Base-by-base conservation (phyloP, 2,113 vertebrate species). In the Hippocampus zosterae region DNA sequence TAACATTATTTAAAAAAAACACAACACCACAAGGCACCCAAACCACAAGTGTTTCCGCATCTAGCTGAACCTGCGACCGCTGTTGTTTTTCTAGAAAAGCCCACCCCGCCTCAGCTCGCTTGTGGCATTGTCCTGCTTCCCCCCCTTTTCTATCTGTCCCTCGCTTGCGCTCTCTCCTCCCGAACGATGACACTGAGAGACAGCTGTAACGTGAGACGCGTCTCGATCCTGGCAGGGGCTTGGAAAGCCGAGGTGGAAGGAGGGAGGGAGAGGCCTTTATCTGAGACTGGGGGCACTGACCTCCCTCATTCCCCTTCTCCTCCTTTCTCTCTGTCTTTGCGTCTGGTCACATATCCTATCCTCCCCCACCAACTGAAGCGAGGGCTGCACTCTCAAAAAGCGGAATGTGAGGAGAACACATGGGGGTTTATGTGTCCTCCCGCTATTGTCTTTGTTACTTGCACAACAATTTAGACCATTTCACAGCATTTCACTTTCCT, bases 161-260 rank as follows among this genome's bases (percentile, higher is more conserved):
- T 67, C 75, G 55, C 83, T 77, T 71, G 63, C 70, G 69, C 74
- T 44, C 78, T 77, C 80, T 81, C 68, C 86, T 88, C 16, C 88
- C 85, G 76, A 89, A 87, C 85, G 77, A 89, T 88, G 90, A 90
- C 89, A 90, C 87, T 87, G 88, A 90, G 88, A 92, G 88, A 87
- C 85, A 86, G 89, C 88, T 91, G 92, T 92, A 92, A 92, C 80
- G 81, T 84, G 91, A 92, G 91, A 92, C 81, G 87, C 79, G 87
- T 86, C 79, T 77, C 82, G 77, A 87, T 88, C 86, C 84, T 82
- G 88, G 85, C 87, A 87, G 83, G 84, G 84, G 87, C 85, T 90
- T 85, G 60, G 83, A 83, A 87, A 85, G 81, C 86, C 83, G 81
- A 80, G 69, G 81, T 80, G 80, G 84, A 84, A 84, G 81, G 81